Conservation (phyloP, 2,113 vertebrate species). For the Ochotona princeps region DNA sequence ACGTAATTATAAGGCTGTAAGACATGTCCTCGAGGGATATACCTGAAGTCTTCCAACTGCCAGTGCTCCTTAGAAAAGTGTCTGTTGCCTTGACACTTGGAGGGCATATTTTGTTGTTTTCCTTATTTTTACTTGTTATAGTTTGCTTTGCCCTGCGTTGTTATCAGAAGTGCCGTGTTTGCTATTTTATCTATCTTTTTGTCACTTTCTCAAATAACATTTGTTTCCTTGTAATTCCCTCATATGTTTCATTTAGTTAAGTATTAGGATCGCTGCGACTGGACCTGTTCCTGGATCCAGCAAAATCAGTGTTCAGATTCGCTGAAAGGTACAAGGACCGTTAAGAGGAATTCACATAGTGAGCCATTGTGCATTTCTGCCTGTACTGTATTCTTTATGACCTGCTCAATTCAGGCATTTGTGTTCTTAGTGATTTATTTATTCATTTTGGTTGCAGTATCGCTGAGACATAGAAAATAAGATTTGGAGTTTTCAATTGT, state of each 20-base stretch:
- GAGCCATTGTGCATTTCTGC: conserved; percentile 15
- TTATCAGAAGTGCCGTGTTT: neutral
- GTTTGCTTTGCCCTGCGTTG: neutral
- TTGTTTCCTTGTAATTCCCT: neutral
- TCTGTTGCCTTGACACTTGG: neutral
- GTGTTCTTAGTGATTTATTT: conserved; percentile 57
- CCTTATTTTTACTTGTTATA: conserved; percentile 26
- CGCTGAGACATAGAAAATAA: conserved; percentile 49
- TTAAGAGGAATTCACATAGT: conserved; percentile 25
- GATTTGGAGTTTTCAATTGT: neutral
- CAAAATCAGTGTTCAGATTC: conserved; percentile 6
- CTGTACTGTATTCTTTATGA: conserved; percentile 15
- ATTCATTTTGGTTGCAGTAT: conserved; percentile 54
- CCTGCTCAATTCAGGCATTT: conserved; percentile 3
- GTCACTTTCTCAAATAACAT: neutral
- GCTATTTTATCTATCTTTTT: neutral
- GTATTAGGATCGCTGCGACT: neutral
- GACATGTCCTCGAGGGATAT: neutral
- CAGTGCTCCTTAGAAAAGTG: neutral
- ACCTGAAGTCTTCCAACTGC: neutral
- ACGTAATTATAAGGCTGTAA: neutral
- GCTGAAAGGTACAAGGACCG: neutral
- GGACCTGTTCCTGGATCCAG: neutral
- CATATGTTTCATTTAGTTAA: neutral
- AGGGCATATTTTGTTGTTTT: conserved; percentile 36